Evolutionary conservation across 2,888 invertebrate species (phyloP).

Genomic region (Tenthredo livida): DNA sequence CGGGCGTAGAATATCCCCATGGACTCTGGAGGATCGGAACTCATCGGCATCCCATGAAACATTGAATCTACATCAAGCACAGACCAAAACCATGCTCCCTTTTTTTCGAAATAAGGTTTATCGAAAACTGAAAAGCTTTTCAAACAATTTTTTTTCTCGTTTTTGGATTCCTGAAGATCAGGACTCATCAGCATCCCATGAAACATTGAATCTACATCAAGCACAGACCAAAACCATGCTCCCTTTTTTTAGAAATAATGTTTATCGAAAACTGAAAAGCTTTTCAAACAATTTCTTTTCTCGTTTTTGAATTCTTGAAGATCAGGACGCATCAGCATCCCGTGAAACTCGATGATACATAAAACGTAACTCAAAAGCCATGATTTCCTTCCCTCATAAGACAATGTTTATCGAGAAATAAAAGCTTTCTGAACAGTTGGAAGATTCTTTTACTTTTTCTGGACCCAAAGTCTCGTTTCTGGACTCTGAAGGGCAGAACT

Average conservation of each 20-base stretch:
- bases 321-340: not conserved
- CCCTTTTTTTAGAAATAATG: no score
- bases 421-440: not conserved
- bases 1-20: not conserved
- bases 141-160: not conserved
- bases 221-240: no score
- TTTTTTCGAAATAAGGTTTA: no score
- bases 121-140: not conserved
- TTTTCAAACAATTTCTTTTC: not conserved
- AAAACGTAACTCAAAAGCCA: not conserved
- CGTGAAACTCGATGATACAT: not conserved
- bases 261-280: not conserved
- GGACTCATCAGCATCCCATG: no score
- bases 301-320: not conserved
- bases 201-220: no score
- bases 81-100: no score
- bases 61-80: no score
- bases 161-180: not conserved
- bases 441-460: not conserved
- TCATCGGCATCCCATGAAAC: no score
- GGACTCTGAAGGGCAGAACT: not conserved
- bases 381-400: not conserved
- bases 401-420: not conserved
- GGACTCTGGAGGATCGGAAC: not conserved
- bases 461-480: not conserved